Base-by-base conservation (phyloP, 2,888 invertebrate genomes). In the Agriopis marginaria region DNA sequence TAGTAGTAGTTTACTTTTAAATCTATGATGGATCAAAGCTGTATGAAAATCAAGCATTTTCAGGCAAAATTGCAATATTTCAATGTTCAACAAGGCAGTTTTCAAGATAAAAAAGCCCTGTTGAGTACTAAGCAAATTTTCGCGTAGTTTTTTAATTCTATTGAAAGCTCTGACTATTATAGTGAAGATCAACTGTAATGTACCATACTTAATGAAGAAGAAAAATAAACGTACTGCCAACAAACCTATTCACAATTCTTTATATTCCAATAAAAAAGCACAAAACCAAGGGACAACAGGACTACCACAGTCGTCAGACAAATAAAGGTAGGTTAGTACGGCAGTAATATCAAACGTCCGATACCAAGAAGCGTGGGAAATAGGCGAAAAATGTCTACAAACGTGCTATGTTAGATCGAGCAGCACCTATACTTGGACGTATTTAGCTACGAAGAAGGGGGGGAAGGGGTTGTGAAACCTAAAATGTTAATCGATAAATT, bases 331-430 rank as follows among this genome's bases (percentile, higher is more conserved):
- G 55, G 61, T 50, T 49, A 51, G 42, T 39, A 11, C 7, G 61
- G 61, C 50, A 67, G 50, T 63, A 59, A 63, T 59, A 63, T 50
- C 17, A 59, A 49, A 63, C 59, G 23, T 51, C n/a, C 11, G 9
- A 10, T 17, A 42, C 32, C 39, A 23, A 51, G 62, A 66, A 50
- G 62, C 59, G 60, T 67, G 66, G 58, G 50, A 53, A 66, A 67
- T 63, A 54, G 58, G 60, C 58, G 40, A 61, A 58, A 63, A 68
- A 64, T 68, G 66, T 69, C 63, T 66, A 75, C 75, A 77, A 76
- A 77, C 73, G 75, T 76, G 72, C 49, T 17, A 59, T 75, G 74
- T 79, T 77, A 68, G 75, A 63, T 75, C 66, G 70, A 72, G 66
- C 59, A 75, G 73, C 63, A 66, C 63, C 60, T 75, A 58, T 23